phyloP scores from a whole-genome alignment of 1,140 invertebrate genomes.

The Drosophila lacertosa region DNA sequence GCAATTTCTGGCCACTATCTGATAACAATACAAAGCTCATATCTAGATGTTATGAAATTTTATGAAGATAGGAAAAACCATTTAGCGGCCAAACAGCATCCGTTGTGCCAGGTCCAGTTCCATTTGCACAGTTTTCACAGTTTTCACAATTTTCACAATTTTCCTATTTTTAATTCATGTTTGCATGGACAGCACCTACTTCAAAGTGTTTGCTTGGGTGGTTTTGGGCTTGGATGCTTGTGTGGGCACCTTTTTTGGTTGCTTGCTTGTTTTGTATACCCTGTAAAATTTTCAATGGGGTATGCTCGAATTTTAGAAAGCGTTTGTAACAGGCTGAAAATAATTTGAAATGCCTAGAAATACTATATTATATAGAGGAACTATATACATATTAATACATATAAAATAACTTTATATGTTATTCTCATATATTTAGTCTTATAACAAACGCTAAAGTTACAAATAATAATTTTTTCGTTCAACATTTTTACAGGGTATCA shows the following conservation, averaged over 20 bases:
- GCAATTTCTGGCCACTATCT: conserved; percentile 34
- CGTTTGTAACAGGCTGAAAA: no score
- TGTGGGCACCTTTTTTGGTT: no score
- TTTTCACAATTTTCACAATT: no score
- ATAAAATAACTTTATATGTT: no score
- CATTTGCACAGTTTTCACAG: conserved; percentile 4
- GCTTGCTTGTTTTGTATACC: background rate
- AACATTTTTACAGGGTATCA: conserved; percentile 7
- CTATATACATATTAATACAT: no score
- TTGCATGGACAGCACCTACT: conserved; percentile 74
- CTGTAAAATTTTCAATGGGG: background rate
- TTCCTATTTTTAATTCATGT: conserved; percentile 46
- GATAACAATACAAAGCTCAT: conserved; percentile 79
- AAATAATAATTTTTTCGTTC: no score
- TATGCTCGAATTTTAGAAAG: no score
- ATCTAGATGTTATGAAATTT: conserved; percentile 75
- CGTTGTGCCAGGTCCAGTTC: conserved; percentile 23
- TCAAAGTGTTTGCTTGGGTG: conserved; percentile 57
- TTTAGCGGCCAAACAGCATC: conserved; percentile 57
- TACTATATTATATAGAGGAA: no score
- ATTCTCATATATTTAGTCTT: no score
- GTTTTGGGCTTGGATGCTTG: conserved; percentile 26
- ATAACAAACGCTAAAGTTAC: no score
- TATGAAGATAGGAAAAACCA: conserved; percentile 48
- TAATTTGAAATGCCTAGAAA: no score